These are phyloP conservation scores for Cladorhizidae sp. DNA, from an alignment of 37 sponge, comb jelly and placozoan genomes.

Conservation along the genomic window DNA sequence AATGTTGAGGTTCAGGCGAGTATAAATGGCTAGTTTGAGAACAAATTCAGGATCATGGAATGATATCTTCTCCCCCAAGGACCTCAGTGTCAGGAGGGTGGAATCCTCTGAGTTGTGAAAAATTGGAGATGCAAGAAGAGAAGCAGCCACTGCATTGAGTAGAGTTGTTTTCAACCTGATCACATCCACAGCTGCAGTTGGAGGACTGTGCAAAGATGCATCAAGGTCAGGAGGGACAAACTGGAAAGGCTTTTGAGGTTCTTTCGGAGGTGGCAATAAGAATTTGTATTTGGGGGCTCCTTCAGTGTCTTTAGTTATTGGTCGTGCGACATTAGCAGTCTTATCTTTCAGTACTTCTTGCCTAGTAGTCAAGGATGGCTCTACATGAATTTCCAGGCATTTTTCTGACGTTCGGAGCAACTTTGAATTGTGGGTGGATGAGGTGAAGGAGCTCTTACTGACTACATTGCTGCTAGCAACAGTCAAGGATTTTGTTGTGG, in stretches of 20 bases:
- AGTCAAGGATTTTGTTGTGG: no score
- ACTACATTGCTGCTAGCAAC: no score
- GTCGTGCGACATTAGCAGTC: not conserved
- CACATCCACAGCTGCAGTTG: conserved; percentile 35
- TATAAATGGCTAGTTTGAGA: conserved; percentile 93
- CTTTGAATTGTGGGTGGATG: no score
- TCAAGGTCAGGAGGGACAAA: conserved; percentile 65
- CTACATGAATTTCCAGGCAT: no score
- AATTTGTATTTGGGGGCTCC: conserved; percentile 51
- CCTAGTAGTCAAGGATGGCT: no score
- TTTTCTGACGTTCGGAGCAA: no score
- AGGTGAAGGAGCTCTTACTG: no score
- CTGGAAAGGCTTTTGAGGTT: not conserved
- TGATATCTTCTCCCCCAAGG: conserved; percentile 53
- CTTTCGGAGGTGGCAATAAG: not conserved
- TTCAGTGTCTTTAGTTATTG: conserved; percentile 15
- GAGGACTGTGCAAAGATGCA: conserved; percentile 31
- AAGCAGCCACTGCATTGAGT: conserved; percentile 91
- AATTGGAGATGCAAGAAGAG: conserved; percentile 87
- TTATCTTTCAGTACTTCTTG: not conserved
- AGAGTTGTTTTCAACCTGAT: conserved; percentile 66
- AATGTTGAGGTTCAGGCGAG: conserved; percentile 88
- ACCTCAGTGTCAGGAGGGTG: conserved; percentile 48
- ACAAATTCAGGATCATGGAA: conserved; percentile 93
- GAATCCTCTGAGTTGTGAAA: conserved; percentile 63